A percentile compares a stretch with the other conserved stretches of the same genome.
Evolutionary conservation across 1,140 invertebrate genomes (phyloP).

Genomic region (Drosophila truncata): DNA sequence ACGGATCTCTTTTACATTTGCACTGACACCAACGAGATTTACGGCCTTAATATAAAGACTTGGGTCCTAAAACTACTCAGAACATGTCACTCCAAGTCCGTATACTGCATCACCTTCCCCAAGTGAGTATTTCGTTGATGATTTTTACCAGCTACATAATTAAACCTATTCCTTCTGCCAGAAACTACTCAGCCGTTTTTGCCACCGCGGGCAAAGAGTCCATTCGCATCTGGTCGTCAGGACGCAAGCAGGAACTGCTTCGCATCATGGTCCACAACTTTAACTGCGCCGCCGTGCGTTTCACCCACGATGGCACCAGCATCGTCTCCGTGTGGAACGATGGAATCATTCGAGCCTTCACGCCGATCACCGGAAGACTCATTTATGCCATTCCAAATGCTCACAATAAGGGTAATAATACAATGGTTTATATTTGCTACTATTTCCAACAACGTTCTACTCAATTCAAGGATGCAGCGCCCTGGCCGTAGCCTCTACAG

Average conservation of each 20-base stretch:
- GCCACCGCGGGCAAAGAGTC: conserved; percentile 93
- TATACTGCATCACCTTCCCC: conserved; percentile 94
- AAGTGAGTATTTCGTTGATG: conserved; percentile 87
- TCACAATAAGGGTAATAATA: conserved; percentile 90
- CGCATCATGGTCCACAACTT: conserved; percentile 95
- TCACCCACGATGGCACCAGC: conserved; percentile 91
- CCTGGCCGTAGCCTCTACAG: conserved; percentile 90
- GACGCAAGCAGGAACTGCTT: conserved; percentile 91
- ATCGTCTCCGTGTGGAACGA: conserved; percentile 95
- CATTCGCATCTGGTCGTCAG: conserved; percentile 93
- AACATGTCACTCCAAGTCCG: conserved; percentile 92
- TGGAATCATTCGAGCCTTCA: conserved; percentile 94
- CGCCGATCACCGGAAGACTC: conserved; percentile 91
- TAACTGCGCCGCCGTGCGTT: conserved; percentile 91
- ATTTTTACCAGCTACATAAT: not conserved
- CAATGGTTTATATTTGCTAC: not conserved
- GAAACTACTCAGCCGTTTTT: conserved; percentile 93
- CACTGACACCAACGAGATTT: conserved; percentile 93
- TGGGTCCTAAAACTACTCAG: conserved; percentile 90
- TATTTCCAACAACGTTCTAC: not conserved
- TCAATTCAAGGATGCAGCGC: conserved; percentile 65
- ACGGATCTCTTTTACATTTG: conserved; percentile 89
- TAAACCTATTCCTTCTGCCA: conserved; percentile 61
- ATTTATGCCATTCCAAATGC: conserved; percentile 94
- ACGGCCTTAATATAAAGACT: conserved; percentile 89